A percentile compares a stretch with the other conserved stretches of the same genome.
Conservation (phyloP, 1,140 invertebrate genomes). For the Ceratoteleas bidentatus region DNA sequence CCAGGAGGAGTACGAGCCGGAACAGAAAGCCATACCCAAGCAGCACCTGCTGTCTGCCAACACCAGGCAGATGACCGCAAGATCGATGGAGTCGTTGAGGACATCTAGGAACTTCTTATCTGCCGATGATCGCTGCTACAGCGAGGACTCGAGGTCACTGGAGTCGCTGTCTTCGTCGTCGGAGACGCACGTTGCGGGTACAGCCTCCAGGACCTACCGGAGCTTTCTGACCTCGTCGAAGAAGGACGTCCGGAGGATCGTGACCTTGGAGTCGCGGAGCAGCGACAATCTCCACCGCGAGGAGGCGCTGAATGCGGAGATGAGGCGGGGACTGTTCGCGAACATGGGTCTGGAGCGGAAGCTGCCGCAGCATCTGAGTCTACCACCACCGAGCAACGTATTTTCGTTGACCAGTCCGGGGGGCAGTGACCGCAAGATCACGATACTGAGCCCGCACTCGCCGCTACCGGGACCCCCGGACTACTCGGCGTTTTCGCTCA, state of each 20-base stretch:
- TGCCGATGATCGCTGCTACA: slow-evolving; percentile 73
- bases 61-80: slow-evolving; percentile 83
- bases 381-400: slow-evolving; percentile 84
- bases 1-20: slow-evolving; percentile 86
- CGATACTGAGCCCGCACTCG: slow-evolving; percentile 88
- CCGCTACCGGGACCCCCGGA: slow-evolving; percentile 83
- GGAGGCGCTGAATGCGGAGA: slow-evolving; percentile 84
- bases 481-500: slow-evolving; percentile 83
- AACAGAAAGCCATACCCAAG: slow-evolving; percentile 70
- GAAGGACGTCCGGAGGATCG: slow-evolving; percentile 83
- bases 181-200: slow-evolving; percentile 80
- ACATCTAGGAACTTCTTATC: slow-evolving; percentile 76
- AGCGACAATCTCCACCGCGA: slow-evolving; percentile 82
- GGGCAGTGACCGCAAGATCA: slow-evolving; percentile 84
- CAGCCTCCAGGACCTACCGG: slow-evolving; percentile 76
- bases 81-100: slow-evolving; percentile 85
- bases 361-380: slow-evolving; percentile 85
- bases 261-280: slow-evolving; percentile 82
- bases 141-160: slow-evolving; percentile 76
- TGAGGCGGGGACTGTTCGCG: slow-evolving; percentile 85
- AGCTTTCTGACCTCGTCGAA: slow-evolving; percentile 85
- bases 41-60: slow-evolving; percentile 83
- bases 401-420: slow-evolving; percentile 80
- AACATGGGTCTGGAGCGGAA: slow-evolving; percentile 82
- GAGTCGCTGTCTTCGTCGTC: slow-evolving; percentile 75